Evolutionary conservation across 2,113 vertebrate species (phyloP), one percentile per base, ranked within the genome.

Genomic region (Cynoglossus semilaevis): DNA sequence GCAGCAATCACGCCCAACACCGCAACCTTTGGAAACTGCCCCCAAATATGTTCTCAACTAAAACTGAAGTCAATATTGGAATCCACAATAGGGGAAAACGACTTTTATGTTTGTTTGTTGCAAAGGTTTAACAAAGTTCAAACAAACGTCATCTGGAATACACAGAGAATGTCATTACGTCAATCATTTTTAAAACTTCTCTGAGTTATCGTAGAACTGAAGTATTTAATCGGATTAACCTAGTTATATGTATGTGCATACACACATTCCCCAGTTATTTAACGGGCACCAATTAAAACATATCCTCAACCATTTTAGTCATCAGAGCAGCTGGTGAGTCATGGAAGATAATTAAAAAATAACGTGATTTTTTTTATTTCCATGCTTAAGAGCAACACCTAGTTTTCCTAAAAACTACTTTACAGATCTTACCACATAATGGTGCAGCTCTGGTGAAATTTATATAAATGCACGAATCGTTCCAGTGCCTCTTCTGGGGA

Each of bases 341-440:
- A 12, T 22, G 12, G 6, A 2, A 29, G 3, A 29, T 29, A 29
- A 29, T 4, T 4, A 29, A 4, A 29, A 29, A 29, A 4, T 29
- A 2, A 29, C 22, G 22, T 29, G n/a, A n/a, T n/a, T n/a, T n/a
- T n/a, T n/a, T n/a, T 29, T 29, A 29, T 29, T 29, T 29, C 6
- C 22, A 2, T 29, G 22, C 2, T 29, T 29, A 2, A 29, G 22
- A 29, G 22, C 22, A 29, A 29, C 22, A 29, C 9, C 38, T 12
- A 13, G 1, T 41, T 9, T 2, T 14, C n/a, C n/a, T 41, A 1
- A 41, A 12, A 41, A 41, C 1, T 10, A 9, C 8, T 38, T 10
- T 7, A 9, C 37, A 38, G 18, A 41, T 74, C 76, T 79, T 51
- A 85, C 79, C 79, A 53, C 3, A 6, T 46, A 5, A 16, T 42